A percentile compares a stretch with the other conserved stretches of the same genome.
Conservation (phyloP, 2,797 vertebrate genomes). For the Hippopotamyrus pictus region DNA sequence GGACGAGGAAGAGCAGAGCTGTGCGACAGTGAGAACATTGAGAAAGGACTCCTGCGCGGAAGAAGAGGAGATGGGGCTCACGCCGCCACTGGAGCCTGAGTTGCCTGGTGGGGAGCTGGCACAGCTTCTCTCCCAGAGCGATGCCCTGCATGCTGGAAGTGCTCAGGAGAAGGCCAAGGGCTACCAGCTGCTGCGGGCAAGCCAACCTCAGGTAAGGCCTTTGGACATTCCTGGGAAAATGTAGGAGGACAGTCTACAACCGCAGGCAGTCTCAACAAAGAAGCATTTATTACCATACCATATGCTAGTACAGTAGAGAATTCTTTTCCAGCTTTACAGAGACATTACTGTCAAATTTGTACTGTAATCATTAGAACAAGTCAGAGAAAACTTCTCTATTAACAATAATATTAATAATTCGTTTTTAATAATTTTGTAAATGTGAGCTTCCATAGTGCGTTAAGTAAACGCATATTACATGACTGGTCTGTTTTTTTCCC, state of each 20-base stretch:
- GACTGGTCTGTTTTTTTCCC: background rate
- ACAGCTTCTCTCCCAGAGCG: constrained; percentile 75
- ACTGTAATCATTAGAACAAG: background rate
- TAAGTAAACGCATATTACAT: background rate
- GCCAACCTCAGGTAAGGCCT: constrained; percentile 70
- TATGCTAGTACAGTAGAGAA: background rate
- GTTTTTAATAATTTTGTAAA: background rate
- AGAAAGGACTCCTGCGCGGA: constrained; percentile 62
- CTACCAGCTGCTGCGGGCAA: constrained; percentile 74
- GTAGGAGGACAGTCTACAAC: background rate
- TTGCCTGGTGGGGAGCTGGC: constrained; percentile 62
- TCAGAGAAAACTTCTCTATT: background rate
- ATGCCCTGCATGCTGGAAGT: constrained; percentile 69
- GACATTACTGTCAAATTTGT: background rate
- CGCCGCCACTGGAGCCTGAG: constrained; percentile 29
- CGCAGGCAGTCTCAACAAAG: background rate
- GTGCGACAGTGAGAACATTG: constrained; percentile 72
- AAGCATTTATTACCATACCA: background rate
- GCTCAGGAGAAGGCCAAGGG: constrained; percentile 67
- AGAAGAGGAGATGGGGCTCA: background rate
- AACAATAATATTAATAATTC: background rate
- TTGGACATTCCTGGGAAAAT: background rate
- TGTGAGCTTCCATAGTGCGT: background rate
- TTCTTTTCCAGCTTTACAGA: background rate
- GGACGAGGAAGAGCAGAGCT: constrained; percentile 68